A percentile compares a stretch with the other conserved stretches of the same genome.
These are phyloP conservation scores for Drosophila sordidapex DNA, from an alignment of 2,888 invertebrate species.

Conservation along the genomic window DNA sequence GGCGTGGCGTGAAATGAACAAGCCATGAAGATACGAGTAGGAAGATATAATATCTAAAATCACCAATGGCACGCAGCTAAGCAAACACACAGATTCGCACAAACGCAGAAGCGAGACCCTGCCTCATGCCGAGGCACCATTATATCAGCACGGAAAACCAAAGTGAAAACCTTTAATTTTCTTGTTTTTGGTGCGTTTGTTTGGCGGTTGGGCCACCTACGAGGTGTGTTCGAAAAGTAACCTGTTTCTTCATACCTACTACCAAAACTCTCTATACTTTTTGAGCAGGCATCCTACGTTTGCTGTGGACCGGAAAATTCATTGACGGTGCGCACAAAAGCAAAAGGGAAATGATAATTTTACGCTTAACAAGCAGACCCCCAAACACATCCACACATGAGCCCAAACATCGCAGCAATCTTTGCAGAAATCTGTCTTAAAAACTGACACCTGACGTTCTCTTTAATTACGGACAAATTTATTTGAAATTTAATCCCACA, in stretches of 20 bases:
- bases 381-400: conserved; percentile 21
- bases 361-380: conserved; percentile 58
- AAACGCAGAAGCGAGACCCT: conserved; percentile 8
- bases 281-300: background rate
- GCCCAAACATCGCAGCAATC: conserved; percentile 8
- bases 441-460: conserved; percentile 15
- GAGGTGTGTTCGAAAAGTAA: conserved; percentile 6
- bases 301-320: conserved; percentile 52
- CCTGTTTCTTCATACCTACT: background rate
- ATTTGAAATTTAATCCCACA: conserved; percentile 32
- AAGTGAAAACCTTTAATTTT: conserved; percentile 67
- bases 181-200: conserved; percentile 27
- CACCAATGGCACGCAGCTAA: conserved; percentile 55
- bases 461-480: conserved; percentile 52
- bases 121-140: conserved; percentile 3
- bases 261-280: background rate
- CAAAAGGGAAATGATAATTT: conserved; percentile 72
- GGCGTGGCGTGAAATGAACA: conserved; percentile 65
- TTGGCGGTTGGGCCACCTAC: background rate
- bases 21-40: conserved; percentile 51
- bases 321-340: conserved; percentile 69
- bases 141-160: conserved; percentile 48
- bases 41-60: conserved; percentile 61
- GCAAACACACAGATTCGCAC: conserved; percentile 9
- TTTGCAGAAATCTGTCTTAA: conserved; percentile 21